Percentiles rank a stretch among this genome's conserved stretches.
Conservation (phyloP, 2,888 invertebrate genomes). For the Gymnocheta viridis region DNA sequence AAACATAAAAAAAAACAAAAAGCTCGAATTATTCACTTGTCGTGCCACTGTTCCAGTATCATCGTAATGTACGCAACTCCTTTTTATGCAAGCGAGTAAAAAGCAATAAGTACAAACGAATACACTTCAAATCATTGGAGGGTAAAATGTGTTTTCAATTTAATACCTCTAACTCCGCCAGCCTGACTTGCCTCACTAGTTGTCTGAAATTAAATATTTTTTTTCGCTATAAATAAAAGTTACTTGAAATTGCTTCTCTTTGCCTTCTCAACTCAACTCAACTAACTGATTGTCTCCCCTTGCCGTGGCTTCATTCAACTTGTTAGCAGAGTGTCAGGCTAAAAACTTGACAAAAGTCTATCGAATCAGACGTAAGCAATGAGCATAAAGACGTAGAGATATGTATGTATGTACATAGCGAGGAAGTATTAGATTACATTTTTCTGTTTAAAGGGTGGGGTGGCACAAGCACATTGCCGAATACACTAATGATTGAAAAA, state of each 20-base stretch:
- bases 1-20: not conserved
- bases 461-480: constrained; percentile 12
- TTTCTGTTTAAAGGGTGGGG: constrained; percentile 18
- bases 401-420: no score
- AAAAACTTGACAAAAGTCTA: constrained; percentile 67
- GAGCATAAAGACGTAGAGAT: constrained; percentile 56
- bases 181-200: constrained; percentile 12
- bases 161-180: constrained; percentile 58
- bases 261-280: not conserved
- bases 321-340: constrained; percentile 59
- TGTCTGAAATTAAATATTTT: not conserved
- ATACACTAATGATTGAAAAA: constrained; percentile 14
- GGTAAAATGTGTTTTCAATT: constrained; percentile 69
- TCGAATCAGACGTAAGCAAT: constrained; percentile 64
- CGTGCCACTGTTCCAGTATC: constrained; percentile 41
- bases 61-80: constrained; percentile 38
- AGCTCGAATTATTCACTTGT: not conserved
- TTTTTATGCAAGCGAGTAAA: constrained; percentile 32
- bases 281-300: constrained; percentile 21
- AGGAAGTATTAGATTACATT: constrained; percentile 68
- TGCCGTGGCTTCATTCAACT: constrained; percentile 13
- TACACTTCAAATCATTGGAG: constrained; percentile 62
- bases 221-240: not conserved
- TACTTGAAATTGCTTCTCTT: not conserved
- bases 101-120: constrained; percentile 51